A percentile compares a stretch with the other conserved stretches of the same genome.
Evolutionary conservation across 2,797 vertebrate genomes (phyloP).

Genomic region (Gephyroberyx darwinii): DNA sequence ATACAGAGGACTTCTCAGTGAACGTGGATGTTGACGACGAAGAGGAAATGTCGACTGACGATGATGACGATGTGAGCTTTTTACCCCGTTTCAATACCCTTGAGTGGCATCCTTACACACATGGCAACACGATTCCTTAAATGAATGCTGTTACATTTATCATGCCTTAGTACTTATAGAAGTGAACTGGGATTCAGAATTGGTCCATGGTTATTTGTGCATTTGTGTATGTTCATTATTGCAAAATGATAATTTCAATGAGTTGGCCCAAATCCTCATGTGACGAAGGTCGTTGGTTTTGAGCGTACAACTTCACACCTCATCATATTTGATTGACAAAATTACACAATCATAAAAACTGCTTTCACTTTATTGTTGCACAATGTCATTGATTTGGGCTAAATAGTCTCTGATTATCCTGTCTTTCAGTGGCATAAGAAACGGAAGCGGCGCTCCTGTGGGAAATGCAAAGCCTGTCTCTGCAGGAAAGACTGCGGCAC

Average conservation of each 20-base stretch:
- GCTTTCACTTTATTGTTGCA: background rate
- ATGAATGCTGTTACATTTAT: background rate
- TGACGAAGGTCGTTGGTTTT: too few species aligned
- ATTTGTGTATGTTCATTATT: too few species aligned
- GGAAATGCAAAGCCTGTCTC: constrained; percentile 87
- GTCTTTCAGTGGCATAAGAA: constrained; percentile 78
- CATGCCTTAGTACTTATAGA: background rate
- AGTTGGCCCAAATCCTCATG: too few species aligned
- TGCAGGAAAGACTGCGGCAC: constrained; percentile 87
- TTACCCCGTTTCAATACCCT: background rate
- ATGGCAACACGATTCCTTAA: background rate
- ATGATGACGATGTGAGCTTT: constrained; percentile 75
- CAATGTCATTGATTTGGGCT: background rate
- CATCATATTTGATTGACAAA: background rate
- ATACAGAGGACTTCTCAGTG: constrained; percentile 78
- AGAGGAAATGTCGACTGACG: constrained; percentile 72
- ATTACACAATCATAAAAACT: background rate
- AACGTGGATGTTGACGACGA: constrained; percentile 77
- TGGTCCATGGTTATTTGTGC: background rate
- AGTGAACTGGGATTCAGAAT: background rate
- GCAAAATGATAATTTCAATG: too few species aligned
- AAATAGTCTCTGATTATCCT: background rate
- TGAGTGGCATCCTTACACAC: background rate
- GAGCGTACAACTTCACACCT: background rate
- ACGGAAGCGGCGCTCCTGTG: constrained; percentile 86